A percentile compares a stretch with the other conserved stretches of the same genome.
phyloP scores from a whole-genome alignment of 2,113 vertebrate genomes.

The Chionomys nivalis region DNA sequence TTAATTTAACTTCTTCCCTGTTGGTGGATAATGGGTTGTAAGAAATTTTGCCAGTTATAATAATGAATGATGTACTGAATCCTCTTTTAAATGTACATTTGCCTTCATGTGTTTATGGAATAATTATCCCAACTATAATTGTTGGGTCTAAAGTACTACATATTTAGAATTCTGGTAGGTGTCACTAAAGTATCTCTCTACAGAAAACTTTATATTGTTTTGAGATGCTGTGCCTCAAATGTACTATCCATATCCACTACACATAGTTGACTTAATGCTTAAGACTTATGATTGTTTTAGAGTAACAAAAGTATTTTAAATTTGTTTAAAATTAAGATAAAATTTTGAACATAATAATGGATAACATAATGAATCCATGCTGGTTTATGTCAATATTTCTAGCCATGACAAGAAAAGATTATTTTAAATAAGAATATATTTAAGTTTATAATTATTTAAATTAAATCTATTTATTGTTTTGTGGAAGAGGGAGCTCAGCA shows the following conservation, averaged over 20 bases:
- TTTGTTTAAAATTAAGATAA: constrained; percentile 48
- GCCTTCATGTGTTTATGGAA: constrained; percentile 18
- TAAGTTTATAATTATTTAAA: neutral
- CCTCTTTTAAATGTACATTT: neutral
- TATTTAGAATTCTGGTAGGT: constrained; percentile 22
- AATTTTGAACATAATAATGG: neutral
- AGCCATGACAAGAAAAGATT: neutral
- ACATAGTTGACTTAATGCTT: neutral
- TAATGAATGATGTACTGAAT: neutral
- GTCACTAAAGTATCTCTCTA: neutral
- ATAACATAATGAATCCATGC: neutral
- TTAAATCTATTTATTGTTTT: neutral
- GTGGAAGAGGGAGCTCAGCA: neutral
- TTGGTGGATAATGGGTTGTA: neutral
- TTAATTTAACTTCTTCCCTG: neutral
- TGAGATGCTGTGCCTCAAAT: neutral
- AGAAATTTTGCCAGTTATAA: neutral
- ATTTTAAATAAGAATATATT: neutral
- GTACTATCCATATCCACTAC: too few species aligned
- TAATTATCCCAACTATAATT: constrained; percentile 26
- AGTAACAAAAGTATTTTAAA: neutral
- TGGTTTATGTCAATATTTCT: neutral
- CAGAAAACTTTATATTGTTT: neutral
- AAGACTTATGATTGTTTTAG: neutral
- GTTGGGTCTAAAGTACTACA: neutral